phyloP scores from a whole-genome alignment of 2,797 vertebrate genomes.

The Peromyscus attwateri region DNA sequence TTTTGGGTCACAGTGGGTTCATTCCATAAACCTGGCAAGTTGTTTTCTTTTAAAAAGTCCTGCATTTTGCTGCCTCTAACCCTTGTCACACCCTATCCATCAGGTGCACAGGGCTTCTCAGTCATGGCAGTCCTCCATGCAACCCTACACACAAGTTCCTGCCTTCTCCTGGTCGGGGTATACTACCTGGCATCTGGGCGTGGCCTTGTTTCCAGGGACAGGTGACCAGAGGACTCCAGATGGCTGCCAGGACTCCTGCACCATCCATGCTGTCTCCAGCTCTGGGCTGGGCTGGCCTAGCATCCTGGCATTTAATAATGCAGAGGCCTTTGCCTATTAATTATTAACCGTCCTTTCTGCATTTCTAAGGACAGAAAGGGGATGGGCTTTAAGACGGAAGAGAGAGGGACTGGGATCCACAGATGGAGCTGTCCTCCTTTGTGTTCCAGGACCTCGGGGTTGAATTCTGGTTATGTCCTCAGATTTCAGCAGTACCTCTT shows the following conservation, averaged over 20 bases:
- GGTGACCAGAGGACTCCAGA: slow-evolving; percentile 63
- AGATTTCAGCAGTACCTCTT: background rate
- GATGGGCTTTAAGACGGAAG: slow-evolving; percentile 69
- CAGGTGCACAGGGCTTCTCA: accelerated
- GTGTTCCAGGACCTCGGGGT: slow-evolving; percentile 51
- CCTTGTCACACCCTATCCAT: background rate
- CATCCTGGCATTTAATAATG: slow-evolving; percentile 82
- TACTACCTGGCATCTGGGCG: accelerated
- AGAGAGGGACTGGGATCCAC: background rate
- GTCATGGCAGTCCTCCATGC: accelerated
- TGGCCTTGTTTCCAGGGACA: slow-evolving; percentile 55
- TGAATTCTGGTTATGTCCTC: slow-evolving; percentile 60
- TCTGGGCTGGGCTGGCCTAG: slow-evolving; percentile 71
- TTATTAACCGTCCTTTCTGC: slow-evolving; percentile 85
- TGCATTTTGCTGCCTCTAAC: no score
- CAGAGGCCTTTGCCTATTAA: slow-evolving; percentile 84
- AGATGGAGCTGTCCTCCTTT: background rate
- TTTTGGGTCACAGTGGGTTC: background rate
- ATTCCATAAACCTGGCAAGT: accelerated
- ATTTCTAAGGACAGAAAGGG: slow-evolving; percentile 78
- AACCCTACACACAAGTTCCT: accelerated
- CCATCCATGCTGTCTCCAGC: slow-evolving; percentile 62
- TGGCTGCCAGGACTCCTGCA: slow-evolving; percentile 68
- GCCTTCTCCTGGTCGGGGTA: background rate
- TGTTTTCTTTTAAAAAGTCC: background rate